A percentile compares a stretch with the other conserved stretches of the same genome.
Conservation (phyloP, 2,888 invertebrate genomes). For the Venusia cambrica region DNA sequence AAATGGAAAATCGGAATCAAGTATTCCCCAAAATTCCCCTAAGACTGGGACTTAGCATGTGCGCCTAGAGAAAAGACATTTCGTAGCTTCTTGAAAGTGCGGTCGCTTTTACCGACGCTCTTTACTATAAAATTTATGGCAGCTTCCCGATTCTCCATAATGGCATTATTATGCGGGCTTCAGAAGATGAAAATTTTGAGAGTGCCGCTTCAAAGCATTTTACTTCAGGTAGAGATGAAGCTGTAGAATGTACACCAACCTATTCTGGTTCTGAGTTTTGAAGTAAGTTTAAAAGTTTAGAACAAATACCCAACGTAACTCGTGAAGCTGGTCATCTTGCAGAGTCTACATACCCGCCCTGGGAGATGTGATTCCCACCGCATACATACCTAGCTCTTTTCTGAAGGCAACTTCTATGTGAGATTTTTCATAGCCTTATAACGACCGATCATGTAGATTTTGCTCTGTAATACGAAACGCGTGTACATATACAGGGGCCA, state of each 20-base stretch:
- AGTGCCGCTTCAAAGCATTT: slow-evolving; percentile 31
- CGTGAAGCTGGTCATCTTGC: slow-evolving; percentile 1
- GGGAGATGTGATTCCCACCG: slow-evolving; percentile 1
- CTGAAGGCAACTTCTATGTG: slow-evolving; percentile 2
- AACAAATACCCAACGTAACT: slow-evolving; percentile 2
- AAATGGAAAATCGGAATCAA: slow-evolving; percentile 14
- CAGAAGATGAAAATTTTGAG: slow-evolving; percentile 44
- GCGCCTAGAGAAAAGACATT: slow-evolving; percentile 26
- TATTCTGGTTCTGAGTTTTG: no score
- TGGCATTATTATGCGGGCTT: slow-evolving; percentile 45
- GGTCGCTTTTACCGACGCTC: slow-evolving; percentile 39
- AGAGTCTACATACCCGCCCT: slow-evolving; percentile 3
- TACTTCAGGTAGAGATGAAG: slow-evolving; percentile 16
- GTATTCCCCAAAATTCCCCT: slow-evolving; percentile 23
- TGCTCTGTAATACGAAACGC: no score
- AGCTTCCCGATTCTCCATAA: slow-evolving; percentile 46
- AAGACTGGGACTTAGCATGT: slow-evolving; percentile 24
- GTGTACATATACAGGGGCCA: no score
- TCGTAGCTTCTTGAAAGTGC: slow-evolving; percentile 30
- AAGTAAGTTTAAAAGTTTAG: slow-evolving; percentile 6
- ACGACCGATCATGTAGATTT: no score
- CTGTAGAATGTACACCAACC: slow-evolving; percentile 4
- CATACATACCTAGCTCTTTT: slow-evolving; percentile 3
- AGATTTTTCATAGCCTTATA: no score
- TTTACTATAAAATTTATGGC: slow-evolving; percentile 47